Conservation (phyloP, 1,140 invertebrate species). For the Cotesia vestalis region DNA sequence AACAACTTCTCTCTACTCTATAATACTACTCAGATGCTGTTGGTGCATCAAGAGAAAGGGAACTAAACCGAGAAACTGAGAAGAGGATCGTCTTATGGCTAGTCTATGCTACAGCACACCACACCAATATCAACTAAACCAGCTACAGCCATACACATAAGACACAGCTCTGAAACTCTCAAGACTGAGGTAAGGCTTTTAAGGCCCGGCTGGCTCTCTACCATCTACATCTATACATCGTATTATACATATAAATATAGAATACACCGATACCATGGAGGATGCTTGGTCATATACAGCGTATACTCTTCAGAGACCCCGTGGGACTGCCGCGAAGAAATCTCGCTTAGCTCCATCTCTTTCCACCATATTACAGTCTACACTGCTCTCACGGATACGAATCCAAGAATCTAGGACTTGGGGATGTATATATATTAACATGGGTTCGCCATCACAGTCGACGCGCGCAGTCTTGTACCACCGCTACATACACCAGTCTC, state of each 20-base stretch:
- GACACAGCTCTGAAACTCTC: neutral
- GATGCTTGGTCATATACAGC: constrained; percentile 6
- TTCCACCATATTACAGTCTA: constrained; percentile 6
- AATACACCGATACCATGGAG: constrained; percentile 2
- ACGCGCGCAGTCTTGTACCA: neutral
- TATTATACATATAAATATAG: constrained; percentile 18
- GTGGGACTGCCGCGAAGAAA: constrained; percentile 53
- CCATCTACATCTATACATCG: neutral
- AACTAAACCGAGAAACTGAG: constrained; percentile 39
- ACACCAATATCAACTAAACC: too few species aligned
- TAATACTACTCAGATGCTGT: too few species aligned
- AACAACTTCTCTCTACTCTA: too few species aligned
- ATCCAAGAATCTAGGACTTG: constrained; percentile 43
- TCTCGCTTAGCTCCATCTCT: constrained; percentile 38
- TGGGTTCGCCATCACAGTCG: constrained; percentile 14
- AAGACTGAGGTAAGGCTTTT: neutral
- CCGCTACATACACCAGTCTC: neutral
- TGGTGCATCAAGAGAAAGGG: constrained; percentile 27
- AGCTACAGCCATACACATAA: constrained; percentile 7
- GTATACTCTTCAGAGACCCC: constrained; percentile 43
- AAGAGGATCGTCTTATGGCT: constrained; percentile 27
- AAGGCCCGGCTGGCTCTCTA: constrained; percentile 28
- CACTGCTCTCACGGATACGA: constrained; percentile 35
- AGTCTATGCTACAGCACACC: constrained; percentile 6
- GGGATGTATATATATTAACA: constrained; percentile 14